Conservation (phyloP, 2,113 vertebrate genomes). For the Cyprinodon tularosa region DNA sequence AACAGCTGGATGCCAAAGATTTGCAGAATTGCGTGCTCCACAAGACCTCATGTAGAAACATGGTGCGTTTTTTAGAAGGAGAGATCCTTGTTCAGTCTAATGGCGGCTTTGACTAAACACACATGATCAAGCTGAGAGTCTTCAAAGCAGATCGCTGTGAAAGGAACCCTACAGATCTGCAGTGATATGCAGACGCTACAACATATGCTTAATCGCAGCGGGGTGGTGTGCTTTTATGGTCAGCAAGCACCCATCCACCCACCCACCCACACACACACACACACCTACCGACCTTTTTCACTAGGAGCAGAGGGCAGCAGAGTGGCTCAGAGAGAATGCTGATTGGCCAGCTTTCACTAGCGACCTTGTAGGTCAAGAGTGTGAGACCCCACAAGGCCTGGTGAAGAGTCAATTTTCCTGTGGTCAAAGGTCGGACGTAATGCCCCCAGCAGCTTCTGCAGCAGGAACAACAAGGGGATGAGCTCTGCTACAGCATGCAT, state of each 20-base stretch:
- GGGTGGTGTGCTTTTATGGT: slow-evolving; percentile 66
- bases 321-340: slow-evolving; percentile 64
- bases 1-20: slow-evolving; percentile 46
- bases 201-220: slow-evolving; percentile 72
- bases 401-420: slow-evolving; percentile 78
- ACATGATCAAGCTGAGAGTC: slow-evolving; percentile 18
- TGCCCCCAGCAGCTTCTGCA: slow-evolving; percentile 42
- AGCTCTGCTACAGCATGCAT: slow-evolving; percentile 48
- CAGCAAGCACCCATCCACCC: neutral
- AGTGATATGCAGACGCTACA: slow-evolving; percentile 55
- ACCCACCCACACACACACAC: neutral
- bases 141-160: slow-evolving; percentile 28
- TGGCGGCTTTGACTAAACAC: neutral
- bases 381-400: slow-evolving; percentile 69
- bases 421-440: slow-evolving; percentile 69
- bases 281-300: slow-evolving; percentile 17
- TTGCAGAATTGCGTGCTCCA: slow-evolving; percentile 1
- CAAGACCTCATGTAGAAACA: slow-evolving; percentile 1
- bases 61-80: neutral
- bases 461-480: slow-evolving; percentile 47
- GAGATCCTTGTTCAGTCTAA: slow-evolving; percentile 8
- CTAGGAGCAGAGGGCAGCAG: slow-evolving; percentile 22
- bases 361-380: slow-evolving; percentile 71
- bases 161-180: slow-evolving; percentile 58
- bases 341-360: slow-evolving; percentile 73